Base-by-base conservation (phyloP, 1,140 invertebrate species). In the Drusus annulatus region DNA sequence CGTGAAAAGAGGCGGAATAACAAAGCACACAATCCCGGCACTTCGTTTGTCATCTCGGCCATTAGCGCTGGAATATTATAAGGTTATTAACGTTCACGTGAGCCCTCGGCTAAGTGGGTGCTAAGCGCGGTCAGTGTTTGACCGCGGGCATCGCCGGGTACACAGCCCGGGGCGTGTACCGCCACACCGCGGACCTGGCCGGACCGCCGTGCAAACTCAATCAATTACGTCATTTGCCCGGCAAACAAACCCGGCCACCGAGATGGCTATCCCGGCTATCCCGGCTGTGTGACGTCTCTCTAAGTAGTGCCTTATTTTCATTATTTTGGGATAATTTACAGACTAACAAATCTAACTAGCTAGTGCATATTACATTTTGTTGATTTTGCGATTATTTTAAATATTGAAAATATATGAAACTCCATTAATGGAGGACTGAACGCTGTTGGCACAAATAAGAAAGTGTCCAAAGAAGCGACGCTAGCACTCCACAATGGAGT, bases 141-240 rank as follows among this genome's bases (percentile, higher is more conserved):
- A 69, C 65, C 65, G 16, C 36, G 21, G 65, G 17, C 36, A 19
- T 63, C 65, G 36, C 17, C 15, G 36, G 17, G 65, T 45, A 69
- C 36, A 69, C 65, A 45, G 17, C 62, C 36, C n/a, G 65, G 36
- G 69, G 52, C 69, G 52, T 54, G 69, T 25, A 25, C 62, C 62
- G 28, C 28, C 54, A 10, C 13, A 45, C 36, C 36, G 36, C 36
- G 36, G 36, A 1, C 10, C 36, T 1, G 10, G 36, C 36, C 36
- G 36, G 75, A 51, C 51, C 75, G 69, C 71, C 73, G 71, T 58
- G 76, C 81, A 82, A 82, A 82, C 81, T 82, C 81, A 82, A 82
- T 82, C 81, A 82, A 82, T 82, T 82, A 82, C 76, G 78, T 82
- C 78, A 82, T 80, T 78, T 80, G 76, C 68, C 75, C 21, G 52